A percentile compares a stretch with the other conserved stretches of the same genome.
Conservation (phyloP, 2,113 vertebrate species). For the Cyphomyrus plagiostoma region DNA sequence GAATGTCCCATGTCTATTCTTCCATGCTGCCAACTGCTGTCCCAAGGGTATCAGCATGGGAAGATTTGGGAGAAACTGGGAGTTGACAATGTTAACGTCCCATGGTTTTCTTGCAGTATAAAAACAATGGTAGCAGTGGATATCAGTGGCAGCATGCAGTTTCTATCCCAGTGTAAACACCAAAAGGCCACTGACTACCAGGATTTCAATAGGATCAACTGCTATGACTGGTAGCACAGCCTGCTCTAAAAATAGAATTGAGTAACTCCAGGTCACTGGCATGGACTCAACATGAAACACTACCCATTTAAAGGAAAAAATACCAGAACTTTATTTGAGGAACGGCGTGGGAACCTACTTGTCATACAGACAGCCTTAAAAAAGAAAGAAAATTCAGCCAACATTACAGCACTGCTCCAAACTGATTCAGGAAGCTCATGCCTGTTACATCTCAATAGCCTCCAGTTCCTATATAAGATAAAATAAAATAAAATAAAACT, state of each 20-base stretch:
- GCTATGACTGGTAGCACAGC: conserved; percentile 11
- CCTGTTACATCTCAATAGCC: neutral
- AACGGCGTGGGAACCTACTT: conserved; percentile 33
- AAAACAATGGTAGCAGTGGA: neutral
- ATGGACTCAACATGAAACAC: conserved; percentile 37
- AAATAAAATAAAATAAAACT: neutral
- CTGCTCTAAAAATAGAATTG: conserved; percentile 33
- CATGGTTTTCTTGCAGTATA: neutral
- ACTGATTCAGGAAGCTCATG: neutral
- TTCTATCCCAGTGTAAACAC: neutral
- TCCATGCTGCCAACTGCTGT: conserved; percentile 55
- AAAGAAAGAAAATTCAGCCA: neutral
- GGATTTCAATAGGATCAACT: neutral
- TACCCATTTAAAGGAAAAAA: conserved; percentile 25
- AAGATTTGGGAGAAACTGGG: conserved; percentile 58
- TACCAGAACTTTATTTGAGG: conserved; percentile 27
- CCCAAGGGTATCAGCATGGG: conserved; percentile 53
- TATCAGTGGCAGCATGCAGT: neutral
- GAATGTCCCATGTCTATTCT: conserved; percentile 53
- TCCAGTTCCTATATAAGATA: neutral
- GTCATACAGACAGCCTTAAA: conserved; percentile 1
- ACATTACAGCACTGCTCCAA: neutral
- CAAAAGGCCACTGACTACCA: neutral
- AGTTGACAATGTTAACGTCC: neutral
- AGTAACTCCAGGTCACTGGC: conserved; percentile 38